A percentile compares a stretch with the other conserved stretches of the same genome.
These are phyloP conservation scores for Dendrocopos noguchii DNA, from an alignment of 2,113 vertebrate species.

Conservation along the genomic window DNA sequence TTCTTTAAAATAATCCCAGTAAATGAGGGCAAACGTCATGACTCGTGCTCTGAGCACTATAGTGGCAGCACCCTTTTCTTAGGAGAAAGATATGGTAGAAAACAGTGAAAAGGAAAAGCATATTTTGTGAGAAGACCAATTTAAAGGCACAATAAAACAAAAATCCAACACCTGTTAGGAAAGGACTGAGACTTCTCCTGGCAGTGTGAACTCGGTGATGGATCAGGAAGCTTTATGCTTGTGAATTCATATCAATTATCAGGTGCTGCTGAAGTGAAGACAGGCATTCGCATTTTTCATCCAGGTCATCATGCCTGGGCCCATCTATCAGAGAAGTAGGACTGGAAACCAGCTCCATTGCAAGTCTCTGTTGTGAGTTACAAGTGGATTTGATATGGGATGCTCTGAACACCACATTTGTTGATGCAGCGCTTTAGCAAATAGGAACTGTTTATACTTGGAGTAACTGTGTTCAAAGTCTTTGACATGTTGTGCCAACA, in stretches of 20 bases:
- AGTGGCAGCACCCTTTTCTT: background rate
- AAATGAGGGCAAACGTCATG: background rate
- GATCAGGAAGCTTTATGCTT: background rate
- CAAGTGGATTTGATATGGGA: background rate
- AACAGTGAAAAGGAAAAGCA: background rate
- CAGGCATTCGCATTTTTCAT: background rate
- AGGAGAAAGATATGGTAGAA: background rate
- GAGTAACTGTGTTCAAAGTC: background rate
- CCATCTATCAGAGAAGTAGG: background rate
- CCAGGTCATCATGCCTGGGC: background rate
- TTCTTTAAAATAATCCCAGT: background rate
- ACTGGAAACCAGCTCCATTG: background rate
- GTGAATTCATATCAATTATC: background rate
- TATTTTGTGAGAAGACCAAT: background rate
- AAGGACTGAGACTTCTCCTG: background rate
- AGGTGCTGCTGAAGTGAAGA: background rate
- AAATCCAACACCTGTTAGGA: background rate
- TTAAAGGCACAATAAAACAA: background rate
- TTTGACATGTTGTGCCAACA: background rate
- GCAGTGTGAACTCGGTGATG: background rate
- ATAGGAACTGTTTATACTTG: background rate
- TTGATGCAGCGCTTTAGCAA: background rate
- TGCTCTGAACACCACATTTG: fast-evolving
- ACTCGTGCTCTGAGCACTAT: fast-evolving
- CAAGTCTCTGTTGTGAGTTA: background rate